Evolutionary conservation across 2,888 invertebrate genomes (phyloP).

Genomic region (Callosobruchus maculatus): DNA sequence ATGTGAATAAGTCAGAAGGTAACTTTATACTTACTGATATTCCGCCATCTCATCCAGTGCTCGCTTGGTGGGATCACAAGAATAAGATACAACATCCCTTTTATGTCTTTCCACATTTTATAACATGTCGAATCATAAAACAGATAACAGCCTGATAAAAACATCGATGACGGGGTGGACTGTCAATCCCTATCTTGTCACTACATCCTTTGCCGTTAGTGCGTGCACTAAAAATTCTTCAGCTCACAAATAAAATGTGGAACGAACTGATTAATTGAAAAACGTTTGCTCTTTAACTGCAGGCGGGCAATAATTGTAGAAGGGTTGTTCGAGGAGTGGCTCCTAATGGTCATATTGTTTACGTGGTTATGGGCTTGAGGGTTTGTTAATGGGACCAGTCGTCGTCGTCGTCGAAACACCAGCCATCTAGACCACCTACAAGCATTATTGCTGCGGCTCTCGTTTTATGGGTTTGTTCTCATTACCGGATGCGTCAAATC

Average conservation of each 20-base stretch:
- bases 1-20: too few relatives aligned
- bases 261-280: neutral
- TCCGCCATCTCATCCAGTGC: too few relatives aligned
- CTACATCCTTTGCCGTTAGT: neutral
- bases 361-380: neutral
- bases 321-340: neutral
- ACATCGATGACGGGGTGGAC: neutral
- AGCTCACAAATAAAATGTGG: neutral
- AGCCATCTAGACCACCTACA: neutral
- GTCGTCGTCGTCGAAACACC: neutral
- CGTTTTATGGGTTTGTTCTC: neutral
- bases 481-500: neutral
- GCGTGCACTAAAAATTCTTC: neutral
- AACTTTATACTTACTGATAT: too few relatives aligned
- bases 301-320: neutral
- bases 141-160: neutral
- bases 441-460: neutral
- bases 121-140: neutral
- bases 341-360: neutral
- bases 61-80: neutral
- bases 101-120: neutral
- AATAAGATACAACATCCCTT: neutral
- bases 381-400: neutral
- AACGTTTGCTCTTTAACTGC: neutral
- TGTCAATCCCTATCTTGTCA: neutral